A percentile compares a stretch with the other conserved stretches of the same genome.
Evolutionary conservation across 2,113 vertebrate genomes (phyloP).

Genomic region (Elephantulus edwardii): DNA sequence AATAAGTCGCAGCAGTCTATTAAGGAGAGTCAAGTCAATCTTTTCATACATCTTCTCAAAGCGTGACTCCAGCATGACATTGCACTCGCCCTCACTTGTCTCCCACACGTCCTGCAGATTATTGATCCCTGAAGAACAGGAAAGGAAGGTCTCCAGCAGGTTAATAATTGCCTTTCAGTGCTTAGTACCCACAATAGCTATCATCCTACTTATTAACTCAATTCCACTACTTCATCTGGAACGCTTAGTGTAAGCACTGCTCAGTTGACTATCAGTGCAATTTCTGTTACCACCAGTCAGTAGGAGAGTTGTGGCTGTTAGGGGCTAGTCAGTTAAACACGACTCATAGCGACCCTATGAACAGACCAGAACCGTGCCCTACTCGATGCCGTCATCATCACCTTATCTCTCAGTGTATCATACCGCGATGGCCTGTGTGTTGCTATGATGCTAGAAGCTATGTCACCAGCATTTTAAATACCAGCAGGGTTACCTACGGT

Average conservation of each 20-base stretch:
- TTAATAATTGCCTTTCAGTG: not conserved
- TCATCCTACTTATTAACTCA: not conserved
- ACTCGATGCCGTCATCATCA: too few relatives aligned
- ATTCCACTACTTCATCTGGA: not conserved
- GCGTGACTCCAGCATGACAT: conserved; percentile 98
- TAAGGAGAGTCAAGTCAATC: conserved; percentile 97
- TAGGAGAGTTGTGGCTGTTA: too few relatives aligned
- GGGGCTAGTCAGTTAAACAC: too few relatives aligned
- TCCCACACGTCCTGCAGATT: conserved; percentile 99
- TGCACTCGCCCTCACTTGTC: conserved; percentile 97
- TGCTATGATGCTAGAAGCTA: too few relatives aligned
- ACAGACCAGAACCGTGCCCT: too few relatives aligned
- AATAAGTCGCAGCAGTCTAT: conserved; percentile 97
- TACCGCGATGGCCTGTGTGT: too few relatives aligned
- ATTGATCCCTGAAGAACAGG: conserved; percentile 90
- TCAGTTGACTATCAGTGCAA: not conserved
- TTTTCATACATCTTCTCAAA: conserved; percentile 99
- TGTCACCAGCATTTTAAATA: too few relatives aligned
- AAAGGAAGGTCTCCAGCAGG: not conserved
- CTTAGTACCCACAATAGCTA: not conserved
- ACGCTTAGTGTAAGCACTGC: not conserved
- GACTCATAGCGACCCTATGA: too few relatives aligned
- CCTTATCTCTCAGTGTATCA: too few relatives aligned
- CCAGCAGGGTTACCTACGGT: too few relatives aligned
- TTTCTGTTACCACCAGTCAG: not conserved